phyloP scores from a whole-genome alignment of 2,113 vertebrate species.

The Chloropsis hardwickii region DNA sequence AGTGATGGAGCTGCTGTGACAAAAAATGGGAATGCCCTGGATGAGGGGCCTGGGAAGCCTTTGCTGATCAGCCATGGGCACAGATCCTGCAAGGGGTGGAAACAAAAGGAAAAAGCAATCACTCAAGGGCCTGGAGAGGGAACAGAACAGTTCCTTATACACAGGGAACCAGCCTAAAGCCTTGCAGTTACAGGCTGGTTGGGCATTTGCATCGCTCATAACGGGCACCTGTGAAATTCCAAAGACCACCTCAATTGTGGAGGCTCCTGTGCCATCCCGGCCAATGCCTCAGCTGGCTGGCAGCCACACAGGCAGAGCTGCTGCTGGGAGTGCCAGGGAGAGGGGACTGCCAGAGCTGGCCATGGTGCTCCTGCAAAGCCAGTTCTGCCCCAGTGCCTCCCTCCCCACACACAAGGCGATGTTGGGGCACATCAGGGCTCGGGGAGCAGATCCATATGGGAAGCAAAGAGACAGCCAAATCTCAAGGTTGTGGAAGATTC shows the following conservation, averaged over 20 bases:
- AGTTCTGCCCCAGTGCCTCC: fast-evolving
- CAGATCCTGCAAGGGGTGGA: not conserved
- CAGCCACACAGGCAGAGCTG: not conserved
- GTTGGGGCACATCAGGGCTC: fast-evolving
- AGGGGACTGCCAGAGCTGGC: not conserved
- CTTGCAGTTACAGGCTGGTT: not conserved
- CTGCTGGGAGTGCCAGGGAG: not conserved
- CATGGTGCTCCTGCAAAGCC: fast-evolving
- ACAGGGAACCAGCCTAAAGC: not conserved
- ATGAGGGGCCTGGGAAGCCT: fast-evolving
- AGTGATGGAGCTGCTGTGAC: not conserved
- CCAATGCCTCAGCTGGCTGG: not conserved
- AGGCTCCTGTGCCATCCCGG: not conserved
- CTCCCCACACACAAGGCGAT: fast-evolving
- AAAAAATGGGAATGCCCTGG: not conserved
- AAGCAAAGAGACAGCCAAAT: not conserved
- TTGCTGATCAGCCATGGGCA: not conserved
- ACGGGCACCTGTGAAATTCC: not conserved
- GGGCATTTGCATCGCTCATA: fast-evolving
- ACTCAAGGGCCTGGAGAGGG: not conserved
- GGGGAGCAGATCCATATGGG: fast-evolving
- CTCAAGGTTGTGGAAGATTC: constrained; percentile 43
- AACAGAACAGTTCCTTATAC: fast-evolving
- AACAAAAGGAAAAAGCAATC: not conserved
- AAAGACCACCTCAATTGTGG: not conserved